phyloP scores from a whole-genome alignment of 2,113 vertebrate species.

The Circaetus gallicus region DNA sequence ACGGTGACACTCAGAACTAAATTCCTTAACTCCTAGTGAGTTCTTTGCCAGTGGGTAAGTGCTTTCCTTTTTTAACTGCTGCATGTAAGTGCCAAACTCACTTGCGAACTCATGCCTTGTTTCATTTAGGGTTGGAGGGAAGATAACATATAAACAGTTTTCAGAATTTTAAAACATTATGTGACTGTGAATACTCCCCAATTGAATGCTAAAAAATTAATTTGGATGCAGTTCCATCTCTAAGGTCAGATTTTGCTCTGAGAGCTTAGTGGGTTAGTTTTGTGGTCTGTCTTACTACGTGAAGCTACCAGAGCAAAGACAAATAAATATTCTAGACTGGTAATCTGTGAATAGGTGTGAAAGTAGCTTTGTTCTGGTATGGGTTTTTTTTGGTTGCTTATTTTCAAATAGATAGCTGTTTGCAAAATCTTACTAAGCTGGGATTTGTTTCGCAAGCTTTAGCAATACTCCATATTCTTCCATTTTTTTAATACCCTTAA shows the following conservation, averaged over 20 bases:
- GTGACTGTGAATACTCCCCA: background rate
- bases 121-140: background rate
- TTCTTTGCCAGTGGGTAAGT: background rate
- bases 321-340: background rate
- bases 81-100: background rate
- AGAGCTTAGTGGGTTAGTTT: background rate
- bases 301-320: background rate
- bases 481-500: background rate
- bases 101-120: background rate
- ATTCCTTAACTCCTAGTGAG: background rate
- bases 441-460: background rate
- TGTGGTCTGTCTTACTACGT: background rate
- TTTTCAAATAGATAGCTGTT: background rate
- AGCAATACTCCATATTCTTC: background rate
- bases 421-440: background rate
- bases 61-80: conserved; percentile 31
- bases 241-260: background rate
- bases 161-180: background rate
- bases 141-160: background rate
- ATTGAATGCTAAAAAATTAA: background rate
- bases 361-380: background rate
- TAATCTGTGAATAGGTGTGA: background rate
- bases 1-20: background rate
- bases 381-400: background rate
- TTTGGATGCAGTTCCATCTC: background rate